Percentiles rank a stretch among this genome's conserved stretches.
These are phyloP conservation scores for Coregonus sp. DNA, from an alignment of 2,797 vertebrate genomes.

Conservation along the genomic window DNA sequence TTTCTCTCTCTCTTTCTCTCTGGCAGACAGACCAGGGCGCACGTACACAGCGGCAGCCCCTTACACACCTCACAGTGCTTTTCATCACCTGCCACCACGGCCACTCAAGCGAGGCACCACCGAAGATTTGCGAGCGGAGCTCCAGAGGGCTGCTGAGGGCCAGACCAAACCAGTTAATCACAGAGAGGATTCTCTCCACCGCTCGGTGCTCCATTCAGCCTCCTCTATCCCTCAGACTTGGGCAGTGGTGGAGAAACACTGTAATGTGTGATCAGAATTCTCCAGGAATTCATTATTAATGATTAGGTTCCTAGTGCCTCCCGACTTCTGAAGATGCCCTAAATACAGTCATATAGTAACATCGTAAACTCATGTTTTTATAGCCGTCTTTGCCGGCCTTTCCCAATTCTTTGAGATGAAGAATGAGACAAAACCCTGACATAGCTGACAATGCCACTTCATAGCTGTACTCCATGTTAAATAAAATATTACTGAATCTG, in stretches of 20 bases:
- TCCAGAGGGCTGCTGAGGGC: no score
- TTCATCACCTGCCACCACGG: no score
- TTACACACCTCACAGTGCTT: constrained; percentile 37
- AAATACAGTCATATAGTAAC: constrained; percentile 30
- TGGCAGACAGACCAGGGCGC: constrained; percentile 1
- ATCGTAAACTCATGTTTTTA: constrained; percentile 43
- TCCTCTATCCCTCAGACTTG: no score
- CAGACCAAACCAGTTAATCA: no score
- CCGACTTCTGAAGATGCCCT: constrained; percentile 52
- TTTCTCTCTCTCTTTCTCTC: constrained; percentile 25
- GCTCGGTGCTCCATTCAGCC: no score
- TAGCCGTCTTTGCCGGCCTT: constrained; percentile 11
- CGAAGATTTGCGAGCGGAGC: no score
- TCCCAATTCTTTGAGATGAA: neutral
- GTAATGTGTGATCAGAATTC: constrained; percentile 5
- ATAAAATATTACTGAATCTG: constrained; percentile 1
- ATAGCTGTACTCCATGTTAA: neutral
- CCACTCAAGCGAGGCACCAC: no score
- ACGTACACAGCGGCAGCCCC: constrained; percentile 24
- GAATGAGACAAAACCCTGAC: neutral
- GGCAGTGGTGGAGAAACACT: constrained; percentile 33
- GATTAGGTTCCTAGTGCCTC: constrained; percentile 27
- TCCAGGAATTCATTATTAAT: constrained; percentile 59
- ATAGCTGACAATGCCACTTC: neutral
- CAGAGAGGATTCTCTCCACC: no score